Base-by-base conservation (phyloP, 2,113 vertebrate species). In the Dicrurus megarhynchus region DNA sequence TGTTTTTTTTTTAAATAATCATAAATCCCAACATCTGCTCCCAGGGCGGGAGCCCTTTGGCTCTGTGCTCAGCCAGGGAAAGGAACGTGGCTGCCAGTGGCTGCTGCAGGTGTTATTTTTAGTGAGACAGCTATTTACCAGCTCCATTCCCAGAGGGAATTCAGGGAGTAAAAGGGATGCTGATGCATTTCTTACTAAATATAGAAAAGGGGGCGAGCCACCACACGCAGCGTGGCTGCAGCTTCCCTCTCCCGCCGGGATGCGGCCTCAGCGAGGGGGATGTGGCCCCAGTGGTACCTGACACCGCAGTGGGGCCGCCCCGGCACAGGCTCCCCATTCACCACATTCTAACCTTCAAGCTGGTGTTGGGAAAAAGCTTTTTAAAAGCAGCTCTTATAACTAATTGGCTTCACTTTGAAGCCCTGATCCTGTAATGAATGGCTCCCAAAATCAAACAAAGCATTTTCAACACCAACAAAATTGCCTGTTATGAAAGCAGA, bases 401-500 rank as follows among this genome's bases (percentile, higher is more conserved):
- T 83, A 74, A 76, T 44, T 75, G 92, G 50, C 79, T 94, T 87
- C 91, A 64, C 41, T 92, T 81, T 89, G 83, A 88, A 84, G 61
- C 74, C 77, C 84, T 92, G 91, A 94, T 86, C 90, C 84, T 18
- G 49, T 92, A 81, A 91, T 76, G 88, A 94, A 94, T 77, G 81
- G 73, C 86, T 96, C 90, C 85, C n/a, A 18, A 84, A 96, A 95
- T 90, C 83, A 92, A 93, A 94, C 76, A 93, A 93, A 65, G 91
- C 63, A 9, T 82, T 91, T 93, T 39, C 83, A 93, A 88, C 71
- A 80, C 84, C 85, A 84, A 84, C 76, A 87, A 69, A 95, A 93
- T 26, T 80, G 79, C 93, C 97, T 78, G 90, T 93, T 96, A 92
- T 89, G 95, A 97, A 96, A 97, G 95, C 61, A 70, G 76, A 82